A percentile compares a stretch with the other conserved stretches of the same genome.
These are phyloP conservation scores for Margaritifera margaritifera DNA, from an alignment of 2,888 invertebrate species.

Conservation along the genomic window DNA sequence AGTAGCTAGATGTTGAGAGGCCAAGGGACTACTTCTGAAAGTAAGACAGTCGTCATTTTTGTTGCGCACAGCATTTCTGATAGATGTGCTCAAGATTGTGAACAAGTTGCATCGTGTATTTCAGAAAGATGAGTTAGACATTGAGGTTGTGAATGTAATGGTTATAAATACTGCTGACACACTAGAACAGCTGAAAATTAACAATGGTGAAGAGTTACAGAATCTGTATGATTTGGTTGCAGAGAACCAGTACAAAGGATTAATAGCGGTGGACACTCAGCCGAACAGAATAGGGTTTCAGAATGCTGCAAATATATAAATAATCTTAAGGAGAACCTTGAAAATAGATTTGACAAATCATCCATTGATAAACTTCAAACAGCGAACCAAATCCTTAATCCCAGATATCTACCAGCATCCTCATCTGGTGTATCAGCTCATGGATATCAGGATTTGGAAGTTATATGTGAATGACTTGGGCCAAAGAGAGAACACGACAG, in stretches of 20 bases:
- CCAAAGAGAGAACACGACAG: constrained; percentile 1
- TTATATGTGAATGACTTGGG: constrained; percentile 10
- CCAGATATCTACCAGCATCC: constrained; percentile 17
- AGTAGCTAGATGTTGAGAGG: too few relatives aligned
- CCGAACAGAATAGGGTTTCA: constrained; percentile 18
- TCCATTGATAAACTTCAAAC: constrained; percentile 18
- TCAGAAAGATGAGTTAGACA: constrained; percentile 19
- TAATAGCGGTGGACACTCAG: constrained; percentile 16
- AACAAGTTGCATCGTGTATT: constrained; percentile 16
- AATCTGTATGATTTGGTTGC: constrained; percentile 1
- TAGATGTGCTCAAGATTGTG: constrained; percentile 12
- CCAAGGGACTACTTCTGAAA: neutral
- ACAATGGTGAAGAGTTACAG: constrained; percentile 6
- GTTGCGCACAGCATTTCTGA: constrained; percentile 8
- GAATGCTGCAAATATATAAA: constrained; percentile 14
- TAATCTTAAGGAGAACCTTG: constrained; percentile 10
- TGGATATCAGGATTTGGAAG: constrained; percentile 8
- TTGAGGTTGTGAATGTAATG: constrained; percentile 11
- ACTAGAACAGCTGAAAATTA: constrained; percentile 1
- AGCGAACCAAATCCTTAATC: constrained; percentile 15
- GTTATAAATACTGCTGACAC: constrained; percentile 4
- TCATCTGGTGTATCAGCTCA: neutral
- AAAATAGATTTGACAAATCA: constrained; percentile 19
- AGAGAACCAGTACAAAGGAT: constrained; percentile 11
- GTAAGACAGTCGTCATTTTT: constrained; percentile 5